phyloP scores from a whole-genome alignment of 1,140 invertebrate species.

The Mercenaria mercenaria region DNA sequence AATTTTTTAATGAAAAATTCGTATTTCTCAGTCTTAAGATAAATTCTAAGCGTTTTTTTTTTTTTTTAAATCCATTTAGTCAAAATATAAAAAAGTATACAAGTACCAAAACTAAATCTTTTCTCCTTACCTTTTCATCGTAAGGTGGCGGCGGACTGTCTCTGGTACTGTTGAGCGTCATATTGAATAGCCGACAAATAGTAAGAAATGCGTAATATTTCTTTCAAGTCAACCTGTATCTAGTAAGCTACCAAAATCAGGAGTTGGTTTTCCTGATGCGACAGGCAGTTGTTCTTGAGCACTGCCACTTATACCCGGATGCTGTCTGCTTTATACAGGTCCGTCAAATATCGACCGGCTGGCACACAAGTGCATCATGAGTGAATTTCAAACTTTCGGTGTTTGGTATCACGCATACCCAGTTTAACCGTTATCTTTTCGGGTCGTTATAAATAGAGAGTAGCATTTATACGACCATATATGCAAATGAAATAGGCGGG shows the following conservation, averaged over 20 bases:
- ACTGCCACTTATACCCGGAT: background rate
- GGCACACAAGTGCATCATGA: background rate
- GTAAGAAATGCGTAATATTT: too few relatives aligned
- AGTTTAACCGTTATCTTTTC: background rate
- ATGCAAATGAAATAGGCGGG: background rate
- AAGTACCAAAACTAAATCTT: too few relatives aligned
- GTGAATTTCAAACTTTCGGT: background rate
- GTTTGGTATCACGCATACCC: background rate
- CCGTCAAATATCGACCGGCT: background rate
- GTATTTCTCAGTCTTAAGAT: too few relatives aligned
- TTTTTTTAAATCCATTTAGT: too few relatives aligned
- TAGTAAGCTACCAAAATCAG: background rate
- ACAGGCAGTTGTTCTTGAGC: background rate
- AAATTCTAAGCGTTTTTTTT: too few relatives aligned
- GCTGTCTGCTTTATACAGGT: background rate
- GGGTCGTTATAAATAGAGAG: background rate
- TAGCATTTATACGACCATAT: background rate
- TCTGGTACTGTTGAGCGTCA: background rate
- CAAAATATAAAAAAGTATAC: too few relatives aligned
- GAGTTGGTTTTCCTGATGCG: background rate
- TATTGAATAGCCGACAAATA: too few relatives aligned
- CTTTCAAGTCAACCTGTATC: background rate
- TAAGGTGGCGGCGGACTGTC: background rate
- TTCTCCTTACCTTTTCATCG: background rate
- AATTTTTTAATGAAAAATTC: too few relatives aligned